A percentile compares a stretch with the other conserved stretches of the same genome.
These are phyloP conservation scores for Pararge aegeria DNA, from an alignment of 1,140 invertebrate species.

Conservation along the genomic window DNA sequence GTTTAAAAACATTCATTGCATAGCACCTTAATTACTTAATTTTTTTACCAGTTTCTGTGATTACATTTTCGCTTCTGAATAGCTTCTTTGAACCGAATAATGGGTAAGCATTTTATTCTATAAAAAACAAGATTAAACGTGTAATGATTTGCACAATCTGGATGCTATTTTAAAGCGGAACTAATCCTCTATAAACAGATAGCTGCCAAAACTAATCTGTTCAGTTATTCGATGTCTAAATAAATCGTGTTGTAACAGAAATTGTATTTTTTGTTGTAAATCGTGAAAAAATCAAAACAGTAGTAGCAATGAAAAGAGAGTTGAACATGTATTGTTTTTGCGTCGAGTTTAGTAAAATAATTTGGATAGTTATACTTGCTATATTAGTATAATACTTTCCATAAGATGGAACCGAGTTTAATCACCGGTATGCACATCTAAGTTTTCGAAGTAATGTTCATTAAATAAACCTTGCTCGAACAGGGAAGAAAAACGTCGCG, in stretches of 20 bases:
- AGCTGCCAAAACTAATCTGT: background rate
- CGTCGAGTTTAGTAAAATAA: background rate
- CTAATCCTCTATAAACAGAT: conserved; percentile 1
- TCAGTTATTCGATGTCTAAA: background rate
- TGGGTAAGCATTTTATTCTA: background rate
- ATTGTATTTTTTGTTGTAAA: background rate
- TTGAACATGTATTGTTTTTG: background rate
- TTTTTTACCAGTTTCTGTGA: background rate
- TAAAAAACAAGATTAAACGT: conserved; percentile 2
- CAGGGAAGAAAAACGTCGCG: too few relatives aligned
- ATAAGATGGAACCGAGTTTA: too few relatives aligned
- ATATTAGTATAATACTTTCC: too few relatives aligned
- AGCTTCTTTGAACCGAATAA: conserved; percentile 1
- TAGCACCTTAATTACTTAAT: background rate
- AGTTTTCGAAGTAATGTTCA: too few relatives aligned
- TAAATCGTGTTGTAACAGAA: conserved; percentile 1
- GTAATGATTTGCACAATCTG: background rate
- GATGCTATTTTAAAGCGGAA: background rate
- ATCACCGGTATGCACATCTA: too few relatives aligned
- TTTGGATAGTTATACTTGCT: too few relatives aligned
- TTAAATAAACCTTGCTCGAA: too few relatives aligned
- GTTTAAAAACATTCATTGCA: too few relatives aligned
- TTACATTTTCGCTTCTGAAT: background rate
- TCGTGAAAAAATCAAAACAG: background rate
- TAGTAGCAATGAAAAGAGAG: background rate